Evolutionary conservation across 2,797 vertebrate species (phyloP).

Genomic region (Sebastes miniatus): DNA sequence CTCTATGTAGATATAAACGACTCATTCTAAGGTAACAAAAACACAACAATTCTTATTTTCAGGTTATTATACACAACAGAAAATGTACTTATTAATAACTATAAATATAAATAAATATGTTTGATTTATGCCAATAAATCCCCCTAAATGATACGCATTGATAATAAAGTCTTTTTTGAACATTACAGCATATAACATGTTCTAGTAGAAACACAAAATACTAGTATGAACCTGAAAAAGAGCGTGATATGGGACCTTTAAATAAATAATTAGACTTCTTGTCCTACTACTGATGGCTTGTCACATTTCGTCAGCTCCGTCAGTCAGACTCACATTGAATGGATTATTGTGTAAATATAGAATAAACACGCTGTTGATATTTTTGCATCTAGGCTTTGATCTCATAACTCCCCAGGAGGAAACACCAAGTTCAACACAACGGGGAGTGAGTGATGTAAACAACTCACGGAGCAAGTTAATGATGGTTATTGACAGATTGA

Average conservation of each 20-base stretch:
- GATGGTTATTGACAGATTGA: neutral
- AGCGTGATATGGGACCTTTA: too few species aligned
- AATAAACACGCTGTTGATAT: neutral
- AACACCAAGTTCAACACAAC: neutral
- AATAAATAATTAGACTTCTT: neutral
- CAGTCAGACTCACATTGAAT: neutral
- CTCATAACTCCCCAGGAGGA: neutral
- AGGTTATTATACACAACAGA: too few species aligned
- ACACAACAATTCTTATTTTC: too few species aligned
- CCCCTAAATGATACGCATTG: too few species aligned
- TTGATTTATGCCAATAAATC: too few species aligned
- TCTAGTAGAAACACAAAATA: too few species aligned
- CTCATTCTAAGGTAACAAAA: too few species aligned
- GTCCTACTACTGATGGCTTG: neutral
- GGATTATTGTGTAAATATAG: neutral
- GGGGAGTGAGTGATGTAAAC: neutral
- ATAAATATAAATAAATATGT: accelerated
- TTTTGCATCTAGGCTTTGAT: neutral
- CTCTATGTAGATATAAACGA: too few species aligned
- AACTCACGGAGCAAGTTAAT: neutral
- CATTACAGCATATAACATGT: too few species aligned
- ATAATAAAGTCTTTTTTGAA: too few species aligned
- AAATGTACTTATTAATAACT: too few species aligned
- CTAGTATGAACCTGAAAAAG: too few species aligned
- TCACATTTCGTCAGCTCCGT: neutral